Evolutionary conservation across 2,113 vertebrate genomes (phyloP), one percentile per base, ranked within the genome.

Genomic region (Dipodomys stephensi): DNA sequence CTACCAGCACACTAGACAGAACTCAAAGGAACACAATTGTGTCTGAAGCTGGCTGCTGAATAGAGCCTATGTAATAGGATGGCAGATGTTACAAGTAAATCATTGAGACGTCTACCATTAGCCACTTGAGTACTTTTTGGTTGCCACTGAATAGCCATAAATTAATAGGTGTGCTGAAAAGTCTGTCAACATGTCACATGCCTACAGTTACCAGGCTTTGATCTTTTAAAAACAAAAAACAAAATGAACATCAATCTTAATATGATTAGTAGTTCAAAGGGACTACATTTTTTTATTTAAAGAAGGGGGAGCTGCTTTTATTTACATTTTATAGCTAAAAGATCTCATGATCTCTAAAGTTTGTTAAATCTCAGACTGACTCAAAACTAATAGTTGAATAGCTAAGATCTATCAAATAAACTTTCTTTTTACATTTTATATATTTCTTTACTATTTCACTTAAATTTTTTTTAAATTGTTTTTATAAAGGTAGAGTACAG

Each of bases 11-110:
- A 87, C 83, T 88, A 94, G 76, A 39, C 81, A 68, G 65, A n/a
- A 88, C 92, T 81, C 53, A 53, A 30, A 28, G 92, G 69, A 57
- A 60, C 44, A 16, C 19, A 13, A 15, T 89, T 97, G 91, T 91
- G 90, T 62, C 82, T 92, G 82, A 0, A 0, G 35, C 32, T 83
- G 77, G 79, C 62, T 35, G 82, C 84, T 88, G 82, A 97, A 93
- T 22, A 92, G 87, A 95, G 80, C 60, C 93, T 13, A 0, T 83
- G 91, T 73, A 93, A 95, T 94, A 5, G 18, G 85, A 83, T 20
- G 92, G 96, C 97, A 98, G 97, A 97, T 97, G 98, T 96, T 96
- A 88, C 80, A 78, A 96, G 94, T 98, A 97, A 98, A 98, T 98
- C 97, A 97, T 19, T 94, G 95, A 84, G 88, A 94, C 30, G 39